These are phyloP conservation scores for Australoheros facetus DNA, from an alignment of 2,797 vertebrate genomes.

Conservation along the genomic window DNA sequence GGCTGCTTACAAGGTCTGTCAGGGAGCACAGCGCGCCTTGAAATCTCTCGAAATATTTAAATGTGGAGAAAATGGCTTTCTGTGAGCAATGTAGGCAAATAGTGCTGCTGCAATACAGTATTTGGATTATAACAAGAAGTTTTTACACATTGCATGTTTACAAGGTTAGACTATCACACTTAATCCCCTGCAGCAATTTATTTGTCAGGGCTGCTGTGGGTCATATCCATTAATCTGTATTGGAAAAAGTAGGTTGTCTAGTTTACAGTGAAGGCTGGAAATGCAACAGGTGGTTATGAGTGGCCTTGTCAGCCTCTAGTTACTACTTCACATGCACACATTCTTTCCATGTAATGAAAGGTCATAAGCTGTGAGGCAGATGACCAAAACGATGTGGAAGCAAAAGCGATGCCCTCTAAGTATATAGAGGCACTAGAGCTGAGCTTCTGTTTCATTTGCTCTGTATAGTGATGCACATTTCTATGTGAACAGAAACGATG, in stretches of 20 bases:
- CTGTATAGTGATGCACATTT: neutral
- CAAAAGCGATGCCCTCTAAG: constrained; percentile 6
- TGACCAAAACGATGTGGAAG: constrained; percentile 41
- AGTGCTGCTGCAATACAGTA: neutral
- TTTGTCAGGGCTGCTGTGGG: constrained; percentile 16
- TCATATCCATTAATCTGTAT: constrained; percentile 48
- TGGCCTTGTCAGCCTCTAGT: constrained; percentile 65
- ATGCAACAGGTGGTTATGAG: constrained; percentile 74
- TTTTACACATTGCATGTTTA: constrained; percentile 7
- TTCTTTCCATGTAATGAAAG: constrained; percentile 80
- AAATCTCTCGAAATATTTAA: neutral
- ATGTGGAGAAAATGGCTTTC: neutral
- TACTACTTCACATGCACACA: constrained; percentile 65
- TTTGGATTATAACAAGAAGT: neutral
- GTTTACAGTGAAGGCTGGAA: constrained; percentile 64
- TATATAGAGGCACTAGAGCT: neutral
- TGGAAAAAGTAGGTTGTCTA: constrained; percentile 65
- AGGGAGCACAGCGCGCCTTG: neutral
- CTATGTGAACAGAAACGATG: neutral
- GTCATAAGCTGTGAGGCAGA: constrained; percentile 69
- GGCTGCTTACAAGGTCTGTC: constrained; percentile 90
- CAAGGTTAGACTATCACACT: constrained; percentile 16
- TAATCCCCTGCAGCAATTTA: constrained; percentile 17
- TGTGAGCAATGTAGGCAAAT: neutral
- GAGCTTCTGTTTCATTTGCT: neutral